phyloP scores from a whole-genome alignment of 2,113 vertebrate species.

The Saimiri boliviensis region DNA sequence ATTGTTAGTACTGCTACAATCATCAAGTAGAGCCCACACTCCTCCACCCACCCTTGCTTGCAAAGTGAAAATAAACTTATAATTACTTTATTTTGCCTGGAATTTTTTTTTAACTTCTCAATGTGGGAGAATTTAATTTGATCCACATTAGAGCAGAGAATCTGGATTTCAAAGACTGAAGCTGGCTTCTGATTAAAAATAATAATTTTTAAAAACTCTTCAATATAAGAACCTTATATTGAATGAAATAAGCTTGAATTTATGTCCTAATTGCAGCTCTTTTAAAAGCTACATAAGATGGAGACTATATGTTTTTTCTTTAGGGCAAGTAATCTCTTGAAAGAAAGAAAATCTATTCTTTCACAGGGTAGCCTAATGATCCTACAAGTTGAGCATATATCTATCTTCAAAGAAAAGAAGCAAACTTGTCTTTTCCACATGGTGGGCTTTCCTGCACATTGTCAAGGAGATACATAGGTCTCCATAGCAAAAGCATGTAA shows the following conservation, averaged over 20 bases:
- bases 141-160: background rate
- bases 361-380: constrained; percentile 6
- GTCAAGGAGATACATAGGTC: background rate
- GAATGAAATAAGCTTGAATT: background rate
- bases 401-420: constrained; percentile 17
- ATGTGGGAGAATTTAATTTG: background rate
- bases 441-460: background rate
- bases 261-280: background rate
- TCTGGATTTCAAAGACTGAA: constrained; percentile 19
- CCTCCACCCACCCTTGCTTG: constrained; percentile 57
- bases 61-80: constrained; percentile 70
- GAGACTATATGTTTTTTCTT: background rate
- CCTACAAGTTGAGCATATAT: constrained; percentile 37
- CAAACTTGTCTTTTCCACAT: constrained; percentile 49
- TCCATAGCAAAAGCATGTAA: background rate
- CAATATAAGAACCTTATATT: background rate
- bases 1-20: constrained; percentile 77
- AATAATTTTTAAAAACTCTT: background rate
- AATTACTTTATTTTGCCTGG: constrained; percentile 51
- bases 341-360: constrained; percentile 35
- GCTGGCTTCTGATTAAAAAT: background rate
- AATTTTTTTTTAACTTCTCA: background rate
- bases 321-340: background rate
- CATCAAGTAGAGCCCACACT: constrained; percentile 66
- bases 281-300: background rate